Conservation (phyloP, 2,113 vertebrate species). For the Stegastes partitus region DNA sequence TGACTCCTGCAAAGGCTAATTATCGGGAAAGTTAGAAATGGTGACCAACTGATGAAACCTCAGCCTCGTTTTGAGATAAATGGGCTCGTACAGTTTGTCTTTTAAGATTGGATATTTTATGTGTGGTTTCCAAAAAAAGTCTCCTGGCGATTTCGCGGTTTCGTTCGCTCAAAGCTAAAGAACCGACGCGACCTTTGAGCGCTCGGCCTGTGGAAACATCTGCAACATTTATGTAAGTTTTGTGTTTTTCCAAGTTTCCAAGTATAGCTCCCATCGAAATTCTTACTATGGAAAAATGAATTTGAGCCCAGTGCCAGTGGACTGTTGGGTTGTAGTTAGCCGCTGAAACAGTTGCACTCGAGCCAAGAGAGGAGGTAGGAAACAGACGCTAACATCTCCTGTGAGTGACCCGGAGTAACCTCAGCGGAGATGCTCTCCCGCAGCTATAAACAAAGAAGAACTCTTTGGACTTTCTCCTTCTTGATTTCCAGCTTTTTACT, state of each 20-base stretch:
- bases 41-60: not conserved
- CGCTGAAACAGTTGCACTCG: constrained; percentile 5
- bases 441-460: not conserved
- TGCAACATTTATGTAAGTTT: constrained; percentile 14
- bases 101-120: not conserved
- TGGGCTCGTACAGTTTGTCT: not conserved
- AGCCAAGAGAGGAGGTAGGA: constrained; percentile 30
- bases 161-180: constrained; percentile 1
- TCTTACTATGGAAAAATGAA: constrained; percentile 20
- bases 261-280: constrained; percentile 1
- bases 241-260: not conserved
- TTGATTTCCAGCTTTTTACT: too few species aligned
- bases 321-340: constrained; percentile 18
- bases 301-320: constrained; percentile 8
- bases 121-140: not conserved
- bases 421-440: not conserved
- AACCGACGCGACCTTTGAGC: constrained; percentile 13
- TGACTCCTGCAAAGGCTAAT: not conserved
- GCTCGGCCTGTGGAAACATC: constrained; percentile 34
- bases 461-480: not conserved
- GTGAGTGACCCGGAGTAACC: constrained; percentile 17
- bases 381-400: constrained; percentile 43
- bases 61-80: too few species aligned
- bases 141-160: constrained; percentile 7
- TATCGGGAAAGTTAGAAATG: not conserved